Conservation (phyloP, 2,113 vertebrate genomes). For the Smithornis capensis region DNA sequence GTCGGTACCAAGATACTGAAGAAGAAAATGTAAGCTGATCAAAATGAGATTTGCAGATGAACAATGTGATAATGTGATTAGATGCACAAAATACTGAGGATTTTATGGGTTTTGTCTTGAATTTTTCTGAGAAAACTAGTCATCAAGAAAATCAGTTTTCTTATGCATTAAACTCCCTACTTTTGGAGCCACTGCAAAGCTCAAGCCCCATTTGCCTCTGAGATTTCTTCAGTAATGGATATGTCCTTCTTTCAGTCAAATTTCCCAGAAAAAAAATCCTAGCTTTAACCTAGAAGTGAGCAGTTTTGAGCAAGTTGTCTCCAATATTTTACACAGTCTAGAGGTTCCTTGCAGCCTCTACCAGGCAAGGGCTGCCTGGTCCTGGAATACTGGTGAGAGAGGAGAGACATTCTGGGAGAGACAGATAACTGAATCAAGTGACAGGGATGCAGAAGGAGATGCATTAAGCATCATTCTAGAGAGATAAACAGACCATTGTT, state of each 20-base stretch:
- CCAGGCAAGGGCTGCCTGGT: background rate
- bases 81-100: background rate
- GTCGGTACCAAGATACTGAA: background rate
- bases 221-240: background rate
- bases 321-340: background rate
- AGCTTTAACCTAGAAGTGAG: background rate
- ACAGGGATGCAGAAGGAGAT: background rate
- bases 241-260: background rate
- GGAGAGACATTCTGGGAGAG: background rate
- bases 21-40: background rate
- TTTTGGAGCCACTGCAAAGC: background rate
- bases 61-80: background rate
- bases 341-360: background rate
- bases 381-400: background rate
- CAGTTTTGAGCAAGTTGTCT: background rate
- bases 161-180: background rate
- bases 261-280: background rate
- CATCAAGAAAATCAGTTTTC: background rate
- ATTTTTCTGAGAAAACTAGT: background rate
- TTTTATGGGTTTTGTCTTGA: background rate
- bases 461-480: slow-evolving; percentile 13
- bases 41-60: background rate
- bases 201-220: background rate
- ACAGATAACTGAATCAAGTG: background rate
- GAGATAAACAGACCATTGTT: background rate